These are phyloP conservation scores for Triplophysa tibetana DNA, from an alignment of 2,113 vertebrate species.

Conservation along the genomic window DNA sequence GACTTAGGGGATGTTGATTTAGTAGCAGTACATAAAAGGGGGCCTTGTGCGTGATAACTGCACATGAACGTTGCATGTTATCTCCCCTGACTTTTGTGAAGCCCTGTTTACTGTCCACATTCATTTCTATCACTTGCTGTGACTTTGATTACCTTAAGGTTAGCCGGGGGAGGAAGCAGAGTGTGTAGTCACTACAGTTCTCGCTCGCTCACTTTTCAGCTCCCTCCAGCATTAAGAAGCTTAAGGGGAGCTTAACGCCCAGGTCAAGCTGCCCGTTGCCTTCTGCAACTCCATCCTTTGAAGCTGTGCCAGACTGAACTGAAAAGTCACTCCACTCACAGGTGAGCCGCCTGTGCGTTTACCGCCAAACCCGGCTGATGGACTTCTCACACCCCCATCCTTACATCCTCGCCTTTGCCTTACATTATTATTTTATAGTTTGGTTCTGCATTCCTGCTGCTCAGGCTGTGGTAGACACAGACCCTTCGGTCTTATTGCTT, in stretches of 20 bases:
- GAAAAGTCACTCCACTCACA: slow-evolving; percentile 69
- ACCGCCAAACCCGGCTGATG: slow-evolving; percentile 76
- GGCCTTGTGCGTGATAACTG: slow-evolving; percentile 59
- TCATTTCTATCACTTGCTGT: slow-evolving; percentile 64
- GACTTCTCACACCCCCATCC: slow-evolving; percentile 68
- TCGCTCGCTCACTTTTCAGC: slow-evolving; percentile 65
- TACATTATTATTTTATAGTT: slow-evolving; percentile 97
- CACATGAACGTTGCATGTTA: slow-evolving; percentile 63
- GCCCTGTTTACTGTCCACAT: slow-evolving; percentile 69
- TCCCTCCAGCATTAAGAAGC: slow-evolving; percentile 89
- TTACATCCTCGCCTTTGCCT: slow-evolving; percentile 74
- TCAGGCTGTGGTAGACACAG: slow-evolving; percentile 88
- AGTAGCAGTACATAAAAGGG: slow-evolving; percentile 71
- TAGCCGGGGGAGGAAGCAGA: slow-evolving; percentile 50
- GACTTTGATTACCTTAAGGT: slow-evolving; percentile 63
- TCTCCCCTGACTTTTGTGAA: slow-evolving; percentile 68
- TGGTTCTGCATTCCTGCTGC: slow-evolving; percentile 99
- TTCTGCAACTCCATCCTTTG: slow-evolving; percentile 93
- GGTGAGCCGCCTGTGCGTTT: slow-evolving; percentile 70
- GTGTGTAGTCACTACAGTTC: slow-evolving; percentile 57
- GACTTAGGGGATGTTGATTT: slow-evolving; percentile 76
- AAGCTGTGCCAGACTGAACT: slow-evolving; percentile 83
- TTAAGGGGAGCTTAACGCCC: slow-evolving; percentile 83
- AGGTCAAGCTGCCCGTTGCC: slow-evolving; percentile 90
- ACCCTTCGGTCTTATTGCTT: slow-evolving; percentile 97